Evolutionary conservation across 2,888 invertebrate species (phyloP), one percentile per base, ranked within the genome.

Genomic region (Callyntrura sp.): DNA sequence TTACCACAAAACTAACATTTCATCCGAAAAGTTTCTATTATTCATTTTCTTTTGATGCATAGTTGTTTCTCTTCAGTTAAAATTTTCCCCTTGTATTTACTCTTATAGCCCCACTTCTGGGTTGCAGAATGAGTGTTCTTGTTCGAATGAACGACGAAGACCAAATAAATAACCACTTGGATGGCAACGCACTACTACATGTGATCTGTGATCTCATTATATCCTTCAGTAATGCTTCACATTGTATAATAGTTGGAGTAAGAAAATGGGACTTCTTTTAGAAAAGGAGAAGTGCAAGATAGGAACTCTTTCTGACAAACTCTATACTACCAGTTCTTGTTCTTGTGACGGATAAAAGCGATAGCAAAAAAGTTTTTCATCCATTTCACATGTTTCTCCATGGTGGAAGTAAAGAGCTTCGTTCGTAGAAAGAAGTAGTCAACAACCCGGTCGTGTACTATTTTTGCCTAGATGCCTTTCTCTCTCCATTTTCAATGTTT

Each of bases 401-500:
- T 60, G 60, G 8, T 9, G 8, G 60, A 60, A 60, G 55, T n/a
- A 55, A 55, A 55, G 14, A 3, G 55, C 11, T 45, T n/a, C 11
- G n/a, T n/a, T 14, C 5, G 55, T 3, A 55, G n/a, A 55, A 14
- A 12, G 14, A 55, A 55, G 9, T 55, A 14, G 11, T 55, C 12
- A n/a, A 55, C 11, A 55, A n/a, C 11, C 3, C 3, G 57, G 17
- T n/a, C 6, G 57, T 6, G 57, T 14, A 17, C 57, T 1, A 4
- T 57, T 57, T 57, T 17, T 17, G 57, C n/a, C n/a, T n/a, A n/a
- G n/a, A n/a, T 70, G 45, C 70, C 43, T 62, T 20, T 43, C 25
- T 81, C 62, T 62, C 20, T 60, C 81, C 60, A 60, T 81, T 81
- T 60, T 60, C 81, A 60, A 23, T 43, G 12, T 20, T 43, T 14